Percentiles rank a stretch among this genome's conserved stretches.
Conservation (phyloP, 2,888 invertebrate species). For the Drosophila colorata region DNA sequence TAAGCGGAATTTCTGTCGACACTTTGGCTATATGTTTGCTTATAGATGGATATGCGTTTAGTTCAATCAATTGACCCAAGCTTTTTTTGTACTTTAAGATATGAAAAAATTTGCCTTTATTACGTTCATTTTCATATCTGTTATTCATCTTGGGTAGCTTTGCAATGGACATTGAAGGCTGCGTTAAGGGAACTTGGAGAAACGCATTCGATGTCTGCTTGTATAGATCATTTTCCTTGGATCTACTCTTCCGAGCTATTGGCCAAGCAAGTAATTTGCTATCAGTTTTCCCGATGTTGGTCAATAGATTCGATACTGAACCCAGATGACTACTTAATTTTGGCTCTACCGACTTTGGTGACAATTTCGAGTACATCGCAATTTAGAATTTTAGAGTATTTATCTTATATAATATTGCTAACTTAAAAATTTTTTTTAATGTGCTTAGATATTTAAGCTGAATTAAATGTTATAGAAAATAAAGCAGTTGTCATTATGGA, state of each 20-base stretch:
- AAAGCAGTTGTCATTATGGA: conserved; percentile 6
- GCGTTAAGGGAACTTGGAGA: conserved; percentile 7
- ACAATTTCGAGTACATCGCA: conserved; percentile 21
- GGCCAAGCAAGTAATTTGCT: conserved; percentile 36
- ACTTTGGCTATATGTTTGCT: too few species aligned
- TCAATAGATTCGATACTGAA: conserved; percentile 19
- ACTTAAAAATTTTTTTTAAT: background rate
- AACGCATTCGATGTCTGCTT: background rate
- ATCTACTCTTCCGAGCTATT: background rate
- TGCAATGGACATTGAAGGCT: background rate
- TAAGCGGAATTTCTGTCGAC: background rate
- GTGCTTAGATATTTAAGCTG: conserved; percentile 5
- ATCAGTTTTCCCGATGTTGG: conserved; percentile 21
- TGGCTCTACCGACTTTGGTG: background rate
- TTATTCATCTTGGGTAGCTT: background rate
- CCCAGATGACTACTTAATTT: background rate
- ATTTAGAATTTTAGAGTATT: conserved; percentile 39
- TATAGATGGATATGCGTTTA: background rate
- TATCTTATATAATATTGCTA: background rate
- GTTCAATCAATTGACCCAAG: conserved; percentile 4
- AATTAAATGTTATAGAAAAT: conserved; percentile 4
- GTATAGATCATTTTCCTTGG: background rate
- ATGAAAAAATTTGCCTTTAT: conserved; percentile 30
- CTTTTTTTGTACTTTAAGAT: conserved; percentile 2
- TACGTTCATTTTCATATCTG: background rate